Conservation (phyloP, 2,113 vertebrate genomes). For the Leucopsar rothschildi region DNA sequence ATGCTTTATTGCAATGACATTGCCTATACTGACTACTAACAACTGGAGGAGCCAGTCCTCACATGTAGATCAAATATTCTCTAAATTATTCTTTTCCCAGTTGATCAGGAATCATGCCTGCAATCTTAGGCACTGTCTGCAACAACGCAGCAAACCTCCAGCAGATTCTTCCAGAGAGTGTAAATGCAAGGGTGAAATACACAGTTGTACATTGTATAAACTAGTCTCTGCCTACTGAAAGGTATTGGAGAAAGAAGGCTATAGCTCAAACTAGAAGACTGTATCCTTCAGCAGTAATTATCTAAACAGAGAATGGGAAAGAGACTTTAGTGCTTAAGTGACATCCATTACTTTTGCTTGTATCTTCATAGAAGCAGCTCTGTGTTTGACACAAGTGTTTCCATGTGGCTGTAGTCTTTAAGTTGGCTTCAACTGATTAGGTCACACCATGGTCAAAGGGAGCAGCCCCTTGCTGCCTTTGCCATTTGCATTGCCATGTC, state of each 20-base stretch:
- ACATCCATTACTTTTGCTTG: background rate
- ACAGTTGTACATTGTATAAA: background rate
- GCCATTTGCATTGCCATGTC: background rate
- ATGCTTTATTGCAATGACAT: background rate
- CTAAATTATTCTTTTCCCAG: background rate
- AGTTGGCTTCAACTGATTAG: background rate
- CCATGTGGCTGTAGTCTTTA: background rate
- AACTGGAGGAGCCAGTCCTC: background rate
- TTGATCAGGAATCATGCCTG: background rate
- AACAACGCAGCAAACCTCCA: background rate
- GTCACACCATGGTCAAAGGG: background rate
- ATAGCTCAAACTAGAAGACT: background rate
- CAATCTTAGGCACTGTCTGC: background rate
- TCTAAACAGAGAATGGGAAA: background rate
- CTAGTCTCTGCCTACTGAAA: background rate
- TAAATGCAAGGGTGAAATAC: background rate
- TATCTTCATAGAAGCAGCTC: background rate
- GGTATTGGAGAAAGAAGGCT: background rate
- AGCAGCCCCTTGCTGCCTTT: background rate
- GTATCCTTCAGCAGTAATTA: background rate
- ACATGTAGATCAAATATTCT: background rate
- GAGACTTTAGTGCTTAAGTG: background rate
- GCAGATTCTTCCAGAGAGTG: background rate
- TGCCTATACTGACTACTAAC: background rate
- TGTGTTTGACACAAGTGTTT: background rate